Evolutionary conservation across 2,888 invertebrate genomes (phyloP).

Genomic region (Coelopa pilipes): DNA sequence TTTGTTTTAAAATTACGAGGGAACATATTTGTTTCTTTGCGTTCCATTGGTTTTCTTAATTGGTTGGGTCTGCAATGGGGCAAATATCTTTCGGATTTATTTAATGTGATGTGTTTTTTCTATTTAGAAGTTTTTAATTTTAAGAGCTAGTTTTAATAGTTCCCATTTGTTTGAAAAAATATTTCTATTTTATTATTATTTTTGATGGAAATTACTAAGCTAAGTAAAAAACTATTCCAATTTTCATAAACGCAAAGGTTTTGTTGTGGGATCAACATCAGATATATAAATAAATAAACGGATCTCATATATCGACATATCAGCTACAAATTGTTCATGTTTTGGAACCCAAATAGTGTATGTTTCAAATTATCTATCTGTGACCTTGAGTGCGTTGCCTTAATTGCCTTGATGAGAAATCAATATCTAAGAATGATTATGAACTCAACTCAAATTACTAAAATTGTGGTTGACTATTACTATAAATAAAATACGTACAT

Average conservation of each 20-base stretch:
- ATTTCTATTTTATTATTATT: too few species aligned
- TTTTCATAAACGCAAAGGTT: too few species aligned
- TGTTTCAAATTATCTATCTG: not conserved
- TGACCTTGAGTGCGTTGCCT: too few species aligned
- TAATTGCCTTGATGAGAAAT: too few species aligned
- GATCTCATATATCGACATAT: not conserved
- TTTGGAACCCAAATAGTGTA: not conserved
- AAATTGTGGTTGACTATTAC: not conserved
- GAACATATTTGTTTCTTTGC: slow-evolving; percentile 28
- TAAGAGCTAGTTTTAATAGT: not conserved
- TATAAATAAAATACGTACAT: slow-evolving; percentile 56
- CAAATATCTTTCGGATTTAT: not conserved
- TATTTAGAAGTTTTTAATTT: not conserved
- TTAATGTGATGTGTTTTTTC: slow-evolving; percentile 10
- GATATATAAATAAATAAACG: not conserved
- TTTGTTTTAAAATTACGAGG: slow-evolving; percentile 37
- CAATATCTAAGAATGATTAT: not conserved
- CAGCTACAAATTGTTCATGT: not conserved
- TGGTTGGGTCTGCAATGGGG: not conserved
- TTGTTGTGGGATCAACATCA: not conserved
- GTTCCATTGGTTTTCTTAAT: slow-evolving; percentile 21
- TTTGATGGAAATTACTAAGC: too few species aligned
- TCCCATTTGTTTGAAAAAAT: not conserved
- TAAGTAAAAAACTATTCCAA: too few species aligned
- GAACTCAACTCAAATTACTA: not conserved